Base-by-base conservation (phyloP, 2,888 invertebrate genomes). In the Oegoconia quadripuncta region DNA sequence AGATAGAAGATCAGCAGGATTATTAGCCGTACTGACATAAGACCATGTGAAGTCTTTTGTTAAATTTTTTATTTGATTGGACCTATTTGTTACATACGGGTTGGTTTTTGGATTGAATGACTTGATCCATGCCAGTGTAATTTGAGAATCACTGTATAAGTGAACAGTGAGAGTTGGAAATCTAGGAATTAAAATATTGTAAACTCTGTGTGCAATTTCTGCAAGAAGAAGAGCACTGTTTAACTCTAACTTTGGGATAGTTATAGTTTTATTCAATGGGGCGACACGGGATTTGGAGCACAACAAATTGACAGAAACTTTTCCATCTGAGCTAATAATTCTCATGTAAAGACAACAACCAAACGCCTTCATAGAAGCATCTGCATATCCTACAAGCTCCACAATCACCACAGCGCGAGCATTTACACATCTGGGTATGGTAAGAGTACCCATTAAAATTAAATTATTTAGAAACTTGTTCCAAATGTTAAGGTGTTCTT, bases 301-400 rank as follows among this genome's bases (percentile, higher is more conserved):
- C 8, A 45, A 9, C 5, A 48, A 28, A 5, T 41, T 35, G 3
- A 34, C 20, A 11, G 3, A 2, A 2, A 45, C 30, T 5, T 6
- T 41, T 4, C 36, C 38, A 26, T 45, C 28, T 3, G 2, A 3
- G 8, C 37, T 16, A 17, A 35, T 11, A n/a, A 36, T 12, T 29
- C 48, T 34, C 14, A 49, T 11, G 28, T 49, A 49, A 2, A 49
- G 27, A 30, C 46, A 49, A 26, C 39, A 34, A 5, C 42, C 48
- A 14, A 34, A 39, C 1, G 44, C 48, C 9, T 42, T 46, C 5
- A 37, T 9, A 1, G 41, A 46, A 12, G 48, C 44, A 33, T 49
- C 48, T 2, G 42, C 28, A 32, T 37, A 49, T 1, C 45, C 48
- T 4, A 48, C 31, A 1, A 48, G 14, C 32, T 48, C 43, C 14